Evolutionary conservation across 2,113 vertebrate genomes (phyloP), one percentile per base, ranked within the genome.

Genomic region (Nothobranchius furzeri): DNA sequence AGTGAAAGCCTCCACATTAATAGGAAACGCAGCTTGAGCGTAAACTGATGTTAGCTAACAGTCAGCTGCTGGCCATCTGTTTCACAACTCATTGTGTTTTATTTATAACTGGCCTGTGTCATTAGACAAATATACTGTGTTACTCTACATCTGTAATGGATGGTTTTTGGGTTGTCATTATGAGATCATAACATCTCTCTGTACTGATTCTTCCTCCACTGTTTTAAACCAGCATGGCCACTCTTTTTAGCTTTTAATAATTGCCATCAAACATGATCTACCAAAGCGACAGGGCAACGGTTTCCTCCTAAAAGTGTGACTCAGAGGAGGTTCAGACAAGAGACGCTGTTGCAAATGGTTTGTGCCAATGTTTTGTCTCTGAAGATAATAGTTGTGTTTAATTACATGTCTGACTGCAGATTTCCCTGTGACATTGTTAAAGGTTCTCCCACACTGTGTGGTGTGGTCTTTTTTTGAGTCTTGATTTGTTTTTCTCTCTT

Each of bases 381-480:
- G 68, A 65, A 85, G 61, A 56, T 71, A 60, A 61, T 70, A 72
- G 64, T 55, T 55, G 57, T 42, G 48, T 77, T 77, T 55, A 71
- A 78, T 69, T 57, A 57, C 9, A 37, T 54, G 56, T 58, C 56
- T 64, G 52, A 57, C 30, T 30, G 30, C 30, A 30, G 30, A 30
- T 30, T 30, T 30, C 30, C 30, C 64, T 72, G 66, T 75, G 48
- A 71, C 68, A 56, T 73, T 75, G 36, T 47, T 59, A 9, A 63
- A 49, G 17, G 43, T 24, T 64, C 12, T 25, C 12, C 37, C 6
- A 25, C 35, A 52, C 12, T 4, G 30, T 30, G 30, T 51, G 30
- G 36, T 13, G 4, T 49, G 47, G 55, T 57, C 55, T 63, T 60
- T 43, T n/a, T 70, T 70, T 73, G 67, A 14, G 60, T 15, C n/a